Conservation (phyloP, 2,113 vertebrate species). For the Amazona vittata region DNA sequence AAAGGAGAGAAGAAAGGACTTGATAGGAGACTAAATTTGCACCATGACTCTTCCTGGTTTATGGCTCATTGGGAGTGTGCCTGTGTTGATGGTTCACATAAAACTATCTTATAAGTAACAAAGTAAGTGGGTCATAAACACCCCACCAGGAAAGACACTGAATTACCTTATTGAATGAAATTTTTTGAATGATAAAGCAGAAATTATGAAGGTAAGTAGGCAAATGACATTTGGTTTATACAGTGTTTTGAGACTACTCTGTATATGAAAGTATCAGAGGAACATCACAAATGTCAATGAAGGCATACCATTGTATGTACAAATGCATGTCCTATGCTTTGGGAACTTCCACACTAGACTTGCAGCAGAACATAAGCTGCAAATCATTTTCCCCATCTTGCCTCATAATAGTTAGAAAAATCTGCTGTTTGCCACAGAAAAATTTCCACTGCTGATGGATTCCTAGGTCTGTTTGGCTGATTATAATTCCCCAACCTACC, state of each 20-base stretch:
- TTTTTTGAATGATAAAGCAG: neutral
- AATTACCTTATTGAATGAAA: accelerated
- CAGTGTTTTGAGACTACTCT: neutral
- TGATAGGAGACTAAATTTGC: neutral
- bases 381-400: neutral
- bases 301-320: neutral
- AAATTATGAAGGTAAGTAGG: neutral
- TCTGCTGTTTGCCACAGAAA: neutral
- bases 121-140: neutral
- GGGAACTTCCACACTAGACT: neutral
- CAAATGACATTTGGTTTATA: neutral
- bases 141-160: neutral
- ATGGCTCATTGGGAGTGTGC: neutral
- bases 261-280: neutral
- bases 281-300: neutral
- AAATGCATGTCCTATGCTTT: neutral
- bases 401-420: neutral
- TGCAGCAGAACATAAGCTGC: neutral
- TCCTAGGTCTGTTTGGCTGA: constrained; percentile 47
- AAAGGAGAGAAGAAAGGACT: neutral
- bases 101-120: neutral
- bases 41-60: neutral
- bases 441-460: constrained; percentile 31
- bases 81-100: neutral
- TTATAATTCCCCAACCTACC: constrained; percentile 41